Evolutionary conservation across 2,888 invertebrate species (phyloP), one percentile per base, ranked within the genome.

Genomic region (Drosophila antonietae): DNA sequence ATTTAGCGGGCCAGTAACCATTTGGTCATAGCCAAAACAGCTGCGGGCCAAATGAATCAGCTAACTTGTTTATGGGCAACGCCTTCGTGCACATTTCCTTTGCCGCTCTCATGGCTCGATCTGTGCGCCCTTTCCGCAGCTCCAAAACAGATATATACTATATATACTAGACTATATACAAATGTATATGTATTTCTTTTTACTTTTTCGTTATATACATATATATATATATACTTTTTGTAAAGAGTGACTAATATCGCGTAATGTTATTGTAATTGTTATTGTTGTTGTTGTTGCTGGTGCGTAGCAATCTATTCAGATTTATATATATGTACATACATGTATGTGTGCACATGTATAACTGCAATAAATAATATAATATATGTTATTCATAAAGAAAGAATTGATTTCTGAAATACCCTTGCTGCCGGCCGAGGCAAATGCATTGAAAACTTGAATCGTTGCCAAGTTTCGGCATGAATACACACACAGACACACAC

Each of bases 1-100:
- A 69, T 37, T 68, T 70, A 8, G 70, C 55, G 23, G 47, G 12
- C 47, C 52, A 28, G 31, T 28, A 47, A 33, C 23, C 33, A 41
- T 64, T 49, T 49, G 61, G 64, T 49, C 31, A 51, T 33, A 39
- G 46, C 53, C 46, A 59, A 67, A 67, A 70, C 69, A 60, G 69
- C 71, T 60, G 68, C 53, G 10, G 37, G 71, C 31, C 69, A 61
- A 70, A 71, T 69, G 69, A 69, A 70, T 69, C 69, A 69, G 69
- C 71, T 33, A 70, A 60, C 55, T 69, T 70, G 69, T 70, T 69
- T 60, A 53, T 69, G 60, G 28, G 37, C 68, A 70, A 58, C 68
- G 68, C 68, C 51, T 41, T 46, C 35, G 37, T 33, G 51, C 44
- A 28, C 57, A 66, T 52, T 47, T 31, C 57, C 28, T 18, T 66